A percentile compares a stretch with the other conserved stretches of the same genome.
Evolutionary conservation across 2,888 invertebrate species (phyloP).

Genomic region (Agrochola macilenta): DNA sequence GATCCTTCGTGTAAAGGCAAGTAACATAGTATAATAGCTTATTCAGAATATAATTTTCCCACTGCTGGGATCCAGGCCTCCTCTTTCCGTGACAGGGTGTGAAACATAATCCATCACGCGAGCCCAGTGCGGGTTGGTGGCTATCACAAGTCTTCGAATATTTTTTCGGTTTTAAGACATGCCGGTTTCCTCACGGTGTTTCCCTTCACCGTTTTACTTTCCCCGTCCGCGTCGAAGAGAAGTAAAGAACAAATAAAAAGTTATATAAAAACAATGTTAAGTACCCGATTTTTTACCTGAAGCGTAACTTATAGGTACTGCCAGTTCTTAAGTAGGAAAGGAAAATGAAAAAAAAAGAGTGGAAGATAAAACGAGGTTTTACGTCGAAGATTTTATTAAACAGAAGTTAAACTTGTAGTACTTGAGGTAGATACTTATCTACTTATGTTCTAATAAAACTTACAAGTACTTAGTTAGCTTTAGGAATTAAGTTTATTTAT

Average conservation of each 20-base stretch:
- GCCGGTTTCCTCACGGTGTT: too few species aligned
- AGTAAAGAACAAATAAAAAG: neutral
- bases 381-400: conserved; percentile 9
- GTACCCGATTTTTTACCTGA: neutral
- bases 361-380: conserved; percentile 6
- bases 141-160: too few species aligned
- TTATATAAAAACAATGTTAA: neutral
- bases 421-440: too few species aligned
- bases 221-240: neutral
- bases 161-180: too few species aligned
- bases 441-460: conserved; percentile 6
- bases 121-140: too few species aligned
- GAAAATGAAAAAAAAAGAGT: conserved; percentile 7
- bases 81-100: too few species aligned
- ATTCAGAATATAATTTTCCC: too few species aligned
- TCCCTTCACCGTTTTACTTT: too few species aligned
- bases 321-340: neutral
- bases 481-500: neutral
- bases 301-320: neutral
- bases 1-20: too few species aligned
- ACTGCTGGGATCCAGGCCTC: too few species aligned
- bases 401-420: conserved; percentile 8
- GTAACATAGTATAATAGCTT: too few species aligned
- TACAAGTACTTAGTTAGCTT: neutral
- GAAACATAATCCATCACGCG: too few species aligned